phyloP scores from a whole-genome alignment of 2,797 vertebrate genomes.

The Myotis findleyi region DNA sequence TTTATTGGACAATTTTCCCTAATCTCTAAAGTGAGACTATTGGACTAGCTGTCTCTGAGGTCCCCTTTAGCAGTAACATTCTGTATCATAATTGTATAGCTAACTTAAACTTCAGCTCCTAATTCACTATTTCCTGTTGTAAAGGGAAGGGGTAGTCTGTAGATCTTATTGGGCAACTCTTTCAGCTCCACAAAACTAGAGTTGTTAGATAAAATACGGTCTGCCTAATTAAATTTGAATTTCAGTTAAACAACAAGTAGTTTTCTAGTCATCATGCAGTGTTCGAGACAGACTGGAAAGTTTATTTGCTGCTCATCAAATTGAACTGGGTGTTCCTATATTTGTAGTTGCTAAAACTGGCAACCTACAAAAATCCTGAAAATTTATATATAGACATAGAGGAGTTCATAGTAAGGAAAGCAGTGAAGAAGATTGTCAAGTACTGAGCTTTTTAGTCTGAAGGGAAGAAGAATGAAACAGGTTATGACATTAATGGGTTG shows the following conservation, averaged over 20 bases:
- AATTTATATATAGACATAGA: neutral
- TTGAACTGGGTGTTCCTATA: neutral
- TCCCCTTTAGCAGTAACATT: neutral
- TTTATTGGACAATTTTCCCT: neutral
- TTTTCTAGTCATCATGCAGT: neutral
- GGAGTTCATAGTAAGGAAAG: neutral
- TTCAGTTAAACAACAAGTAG: neutral
- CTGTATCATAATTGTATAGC: neutral
- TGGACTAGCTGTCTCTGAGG: neutral
- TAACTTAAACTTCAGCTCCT: neutral
- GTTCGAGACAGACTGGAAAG: neutral
- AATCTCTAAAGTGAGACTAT: neutral
- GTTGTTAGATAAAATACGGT: neutral
- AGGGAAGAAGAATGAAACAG: neutral
- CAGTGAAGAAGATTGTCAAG: neutral
- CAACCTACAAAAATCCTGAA: neutral
- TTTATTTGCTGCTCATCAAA: neutral
- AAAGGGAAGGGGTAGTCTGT: neutral
- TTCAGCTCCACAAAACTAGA: neutral
- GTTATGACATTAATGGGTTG: neutral
- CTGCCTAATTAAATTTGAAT: neutral
- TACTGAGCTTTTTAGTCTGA: neutral
- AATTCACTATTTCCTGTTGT: neutral
- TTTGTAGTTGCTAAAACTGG: neutral
- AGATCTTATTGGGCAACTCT: neutral